phyloP scores from a whole-genome alignment of 2,888 invertebrate genomes.

The Merodon equestris region DNA sequence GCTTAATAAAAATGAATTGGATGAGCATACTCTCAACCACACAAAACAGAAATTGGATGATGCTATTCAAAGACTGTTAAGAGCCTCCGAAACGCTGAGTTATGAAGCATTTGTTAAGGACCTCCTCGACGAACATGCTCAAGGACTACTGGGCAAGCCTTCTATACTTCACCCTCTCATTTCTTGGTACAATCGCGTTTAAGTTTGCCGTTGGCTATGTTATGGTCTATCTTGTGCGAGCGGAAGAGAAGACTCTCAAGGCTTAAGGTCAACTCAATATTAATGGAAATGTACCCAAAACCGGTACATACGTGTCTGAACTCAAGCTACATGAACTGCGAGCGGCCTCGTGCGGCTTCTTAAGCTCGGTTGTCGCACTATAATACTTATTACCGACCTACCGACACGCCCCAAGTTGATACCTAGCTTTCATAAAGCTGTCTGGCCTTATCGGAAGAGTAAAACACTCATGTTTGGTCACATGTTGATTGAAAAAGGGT shows the following conservation, averaged over 20 bases:
- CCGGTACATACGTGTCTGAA: slow-evolving; percentile 80
- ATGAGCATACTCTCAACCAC: slow-evolving; percentile 82
- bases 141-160: slow-evolving; percentile 85
- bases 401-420: slow-evolving; percentile 92
- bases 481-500: slow-evolving; percentile 93
- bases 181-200: slow-evolving; percentile 87
- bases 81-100: slow-evolving; percentile 86
- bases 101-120: slow-evolving; percentile 91
- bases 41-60: slow-evolving; percentile 86
- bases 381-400: slow-evolving; percentile 93
- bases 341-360: slow-evolving; percentile 93
- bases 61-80: slow-evolving; percentile 85
- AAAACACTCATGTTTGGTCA: slow-evolving; percentile 97
- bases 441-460: slow-evolving; percentile 98
- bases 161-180: slow-evolving; percentile 84
- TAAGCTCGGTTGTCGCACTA: slow-evolving; percentile 96
- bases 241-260: slow-evolving; percentile 77
- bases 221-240: slow-evolving; percentile 88
- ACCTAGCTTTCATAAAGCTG: slow-evolving; percentile 93
- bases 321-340: slow-evolving; percentile 93
- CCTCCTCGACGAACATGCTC: slow-evolving; percentile 88
- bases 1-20: slow-evolving; percentile 75
- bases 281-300: slow-evolving; percentile 69
- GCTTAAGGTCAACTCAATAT: slow-evolving; percentile 74
- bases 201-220: slow-evolving; percentile 90